Evolutionary conservation across 2,888 invertebrate genomes (phyloP), one percentile per base, ranked within the genome.

Genomic region (Frankliniella intonsa): DNA sequence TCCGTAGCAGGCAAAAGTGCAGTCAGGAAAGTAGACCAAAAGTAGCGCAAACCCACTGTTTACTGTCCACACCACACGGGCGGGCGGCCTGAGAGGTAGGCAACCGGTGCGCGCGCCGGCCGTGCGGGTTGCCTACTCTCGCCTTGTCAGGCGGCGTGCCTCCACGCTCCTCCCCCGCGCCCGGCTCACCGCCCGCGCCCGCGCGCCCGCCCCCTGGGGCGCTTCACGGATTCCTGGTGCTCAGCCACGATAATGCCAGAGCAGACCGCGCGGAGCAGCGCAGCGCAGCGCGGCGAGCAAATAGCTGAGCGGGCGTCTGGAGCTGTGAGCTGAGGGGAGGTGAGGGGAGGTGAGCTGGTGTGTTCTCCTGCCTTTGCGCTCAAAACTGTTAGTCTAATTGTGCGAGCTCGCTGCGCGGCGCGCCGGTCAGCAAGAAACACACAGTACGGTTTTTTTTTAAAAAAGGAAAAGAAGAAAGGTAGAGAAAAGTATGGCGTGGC

Each of bases 331-430:
- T n/a, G 38, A 38, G 38, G 2, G 38, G 38, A 38, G 38, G 38
- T 38, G 38, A 38, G 38, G 2, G 38, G 38, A 38, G 38, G 38
- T 38, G 38, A 3, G 38, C 38, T 38, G 38, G 38, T 38, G 38
- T 38, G 38, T 38, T 38, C 38, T 38, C 38, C 38, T 38, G 2
- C 38, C 38, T 38, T 5, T 38, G 38, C 38, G 62, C 62, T 62
- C 62, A 62, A 62, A 62, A 62, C 62, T 62, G 62, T 62, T 62
- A 62, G 62, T 7, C 62, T 62, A 62, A 62, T 62, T 62, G 62
- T 62, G 19, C 38, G 38, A 38, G 38, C 38, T 5, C 62, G 14
- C 7, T 19, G 19, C 62, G 62, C 62, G 17, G 62, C 62, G 11
- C 62, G n/a, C 12, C 62, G 38, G 38, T 38, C n/a, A 62, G 62